phyloP scores from a whole-genome alignment of 2,888 invertebrate genomes.

The Toxonevra muliebris region DNA sequence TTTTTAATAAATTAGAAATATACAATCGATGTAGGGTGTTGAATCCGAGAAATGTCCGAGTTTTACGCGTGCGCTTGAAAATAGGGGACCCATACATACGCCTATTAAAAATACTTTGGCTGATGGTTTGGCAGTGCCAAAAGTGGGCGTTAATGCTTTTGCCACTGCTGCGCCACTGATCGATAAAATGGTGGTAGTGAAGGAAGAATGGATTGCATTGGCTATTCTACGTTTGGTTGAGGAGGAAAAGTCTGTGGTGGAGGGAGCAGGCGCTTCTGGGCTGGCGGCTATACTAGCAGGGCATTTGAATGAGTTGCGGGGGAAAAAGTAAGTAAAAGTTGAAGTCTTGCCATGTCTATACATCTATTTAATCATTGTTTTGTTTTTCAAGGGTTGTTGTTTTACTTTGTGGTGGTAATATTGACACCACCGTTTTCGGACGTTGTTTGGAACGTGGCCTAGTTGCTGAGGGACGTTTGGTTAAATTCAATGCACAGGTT shows the following conservation, averaged over 20 bases:
- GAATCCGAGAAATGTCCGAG: slow-evolving; percentile 93
- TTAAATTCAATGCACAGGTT: slow-evolving; percentile 79
- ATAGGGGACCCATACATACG: slow-evolving; percentile 75
- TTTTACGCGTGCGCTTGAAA: slow-evolving; percentile 77
- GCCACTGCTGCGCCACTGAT: slow-evolving; percentile 76
- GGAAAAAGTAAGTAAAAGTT: slow-evolving; percentile 72
- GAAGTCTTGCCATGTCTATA: background rate
- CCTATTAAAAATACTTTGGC: slow-evolving; percentile 80
- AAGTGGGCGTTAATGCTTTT: slow-evolving; percentile 87
- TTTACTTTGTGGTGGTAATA: slow-evolving; percentile 88
- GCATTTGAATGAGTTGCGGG: slow-evolving; percentile 79
- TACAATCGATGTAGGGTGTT: slow-evolving; percentile 72
- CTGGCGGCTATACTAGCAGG: slow-evolving; percentile 87
- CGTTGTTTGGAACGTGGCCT: slow-evolving; percentile 87
- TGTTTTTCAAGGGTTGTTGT: slow-evolving; percentile 75
- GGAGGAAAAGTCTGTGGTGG: slow-evolving; percentile 88
- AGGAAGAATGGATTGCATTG: slow-evolving; percentile 84
- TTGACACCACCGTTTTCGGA: slow-evolving; percentile 90
- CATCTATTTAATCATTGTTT: background rate
- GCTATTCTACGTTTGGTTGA: slow-evolving; percentile 82
- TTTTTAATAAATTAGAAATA: background rate
- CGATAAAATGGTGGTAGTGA: slow-evolving; percentile 83
- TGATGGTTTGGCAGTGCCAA: slow-evolving; percentile 89
- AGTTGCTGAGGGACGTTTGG: slow-evolving; percentile 83
- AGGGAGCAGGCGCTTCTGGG: slow-evolving; percentile 89